phyloP scores from a whole-genome alignment of 2,888 invertebrate species.

The Calameuta idolon region DNA sequence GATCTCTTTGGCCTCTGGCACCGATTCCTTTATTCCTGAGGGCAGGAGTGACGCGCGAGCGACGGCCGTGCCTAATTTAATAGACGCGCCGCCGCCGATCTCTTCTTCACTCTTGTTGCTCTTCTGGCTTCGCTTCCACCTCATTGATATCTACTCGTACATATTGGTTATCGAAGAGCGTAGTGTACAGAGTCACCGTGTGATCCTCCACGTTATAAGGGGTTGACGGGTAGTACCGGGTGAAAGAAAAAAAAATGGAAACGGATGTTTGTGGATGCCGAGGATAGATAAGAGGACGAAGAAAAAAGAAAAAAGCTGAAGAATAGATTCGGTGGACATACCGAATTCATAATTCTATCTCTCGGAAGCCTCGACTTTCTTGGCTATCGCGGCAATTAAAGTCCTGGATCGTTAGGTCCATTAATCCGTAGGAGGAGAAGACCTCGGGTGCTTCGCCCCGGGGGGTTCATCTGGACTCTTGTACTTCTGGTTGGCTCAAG shows the following conservation, averaged over 20 bases:
- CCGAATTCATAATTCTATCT: conserved; percentile 27
- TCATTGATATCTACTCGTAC: too few relatives aligned
- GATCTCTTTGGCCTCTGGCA: neutral
- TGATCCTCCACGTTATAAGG: too few relatives aligned
- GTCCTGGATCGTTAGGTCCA: conserved; percentile 28
- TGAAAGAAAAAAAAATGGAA: too few relatives aligned
- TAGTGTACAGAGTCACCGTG: too few relatives aligned
- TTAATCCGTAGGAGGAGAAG: conserved; percentile 36
- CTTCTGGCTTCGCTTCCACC: too few relatives aligned
- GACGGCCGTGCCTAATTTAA: conserved; percentile 19
- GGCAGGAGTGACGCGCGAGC: conserved; percentile 18
- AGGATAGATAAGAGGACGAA: conserved; percentile 11
- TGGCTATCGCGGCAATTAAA: conserved; percentile 37
- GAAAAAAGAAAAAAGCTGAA: too few relatives aligned
- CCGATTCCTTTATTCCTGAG: conserved; percentile 18
- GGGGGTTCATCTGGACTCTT: conserved; percentile 25
- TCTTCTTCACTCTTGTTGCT: too few relatives aligned
- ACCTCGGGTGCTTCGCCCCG: conserved; percentile 33
- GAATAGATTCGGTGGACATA: too few relatives aligned
- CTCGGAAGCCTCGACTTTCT: too few relatives aligned
- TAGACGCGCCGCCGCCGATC: conserved; percentile 7
- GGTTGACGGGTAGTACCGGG: too few relatives aligned
- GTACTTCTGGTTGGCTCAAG: conserved; percentile 25
- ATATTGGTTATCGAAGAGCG: too few relatives aligned
- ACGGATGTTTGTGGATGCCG: too few relatives aligned